Conservation (phyloP, 2,888 invertebrate species). For the Ceramica pisi region DNA sequence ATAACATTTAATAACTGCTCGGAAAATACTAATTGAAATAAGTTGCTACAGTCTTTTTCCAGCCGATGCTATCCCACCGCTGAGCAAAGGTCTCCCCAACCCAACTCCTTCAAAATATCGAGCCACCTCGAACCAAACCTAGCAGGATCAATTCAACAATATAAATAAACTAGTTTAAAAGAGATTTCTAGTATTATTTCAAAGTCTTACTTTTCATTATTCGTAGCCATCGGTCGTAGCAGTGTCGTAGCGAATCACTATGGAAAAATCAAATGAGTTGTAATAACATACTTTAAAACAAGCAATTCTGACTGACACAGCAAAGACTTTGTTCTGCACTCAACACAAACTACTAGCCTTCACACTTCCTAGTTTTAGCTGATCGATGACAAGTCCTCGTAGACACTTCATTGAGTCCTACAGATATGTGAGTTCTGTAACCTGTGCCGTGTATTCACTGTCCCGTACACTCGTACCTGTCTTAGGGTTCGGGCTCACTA, state of each 20-base stretch:
- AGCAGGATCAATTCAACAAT: no score
- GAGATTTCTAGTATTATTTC: background rate
- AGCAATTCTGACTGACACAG: background rate
- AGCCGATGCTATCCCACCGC: background rate
- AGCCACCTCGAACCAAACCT: no score
- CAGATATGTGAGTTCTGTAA: constrained; percentile 8
- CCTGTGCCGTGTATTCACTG: background rate
- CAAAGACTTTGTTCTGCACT: background rate
- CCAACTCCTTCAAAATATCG: no score
- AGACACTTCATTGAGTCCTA: background rate
- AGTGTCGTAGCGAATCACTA: background rate
- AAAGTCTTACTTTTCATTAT: background rate
- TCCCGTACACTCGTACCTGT: background rate
- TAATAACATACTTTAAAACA: background rate
- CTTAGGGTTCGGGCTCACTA: background rate
- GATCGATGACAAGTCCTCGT: constrained; percentile 3
- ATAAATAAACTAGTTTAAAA: background rate
- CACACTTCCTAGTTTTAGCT: background rate
- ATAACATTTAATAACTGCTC: no score
- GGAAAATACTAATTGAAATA: no score
- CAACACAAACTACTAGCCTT: background rate
- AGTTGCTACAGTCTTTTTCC: no score
- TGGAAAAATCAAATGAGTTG: no score
- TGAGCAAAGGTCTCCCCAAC: no score
- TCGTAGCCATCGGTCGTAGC: background rate